phyloP scores from a whole-genome alignment of 2,113 vertebrate species.

The Festucalex cinctus region DNA sequence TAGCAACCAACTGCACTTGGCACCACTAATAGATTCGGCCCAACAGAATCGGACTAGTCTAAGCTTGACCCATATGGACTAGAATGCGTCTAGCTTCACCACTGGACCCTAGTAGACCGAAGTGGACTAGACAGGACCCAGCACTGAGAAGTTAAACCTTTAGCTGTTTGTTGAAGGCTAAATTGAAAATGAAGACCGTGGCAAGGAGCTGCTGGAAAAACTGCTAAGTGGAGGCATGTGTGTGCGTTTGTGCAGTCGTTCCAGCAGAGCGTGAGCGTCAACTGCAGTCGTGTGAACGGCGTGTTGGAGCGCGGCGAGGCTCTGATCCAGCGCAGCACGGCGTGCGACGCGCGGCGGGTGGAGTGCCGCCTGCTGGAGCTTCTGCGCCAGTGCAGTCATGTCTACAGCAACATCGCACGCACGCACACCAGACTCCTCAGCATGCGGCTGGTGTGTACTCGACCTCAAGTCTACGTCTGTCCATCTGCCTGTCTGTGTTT shows the following conservation, averaged over 20 bases:
- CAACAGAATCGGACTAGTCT: too few species aligned
- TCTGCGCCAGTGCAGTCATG: constrained; percentile 65
- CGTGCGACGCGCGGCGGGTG: constrained; percentile 59
- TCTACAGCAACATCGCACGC: constrained; percentile 69
- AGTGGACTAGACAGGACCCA: too few species aligned
- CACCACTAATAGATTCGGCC: too few species aligned
- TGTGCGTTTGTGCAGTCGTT: constrained; percentile 63
- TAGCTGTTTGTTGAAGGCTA: too few species aligned
- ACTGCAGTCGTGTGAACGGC: constrained; percentile 63
- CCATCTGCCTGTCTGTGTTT: too few species aligned
- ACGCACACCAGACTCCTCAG: constrained; percentile 80
- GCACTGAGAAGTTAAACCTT: too few species aligned
- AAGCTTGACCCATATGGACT: neutral
- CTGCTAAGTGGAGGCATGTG: too few species aligned
- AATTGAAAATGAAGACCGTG: too few species aligned
- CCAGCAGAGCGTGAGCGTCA: constrained; percentile 72
- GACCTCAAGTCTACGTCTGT: neutral
- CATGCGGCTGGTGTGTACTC: constrained; percentile 74
- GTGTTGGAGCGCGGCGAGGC: constrained; percentile 73
- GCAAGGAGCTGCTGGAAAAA: too few species aligned
- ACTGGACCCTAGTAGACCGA: neutral
- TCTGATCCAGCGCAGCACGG: constrained; percentile 71
- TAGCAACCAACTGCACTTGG: too few species aligned
- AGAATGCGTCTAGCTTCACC: neutral
- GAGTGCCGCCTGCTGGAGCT: constrained; percentile 74